These are phyloP conservation scores for Lepidotrigona ventralis DNA, from an alignment of 1,140 invertebrate species.

Conservation along the genomic window DNA sequence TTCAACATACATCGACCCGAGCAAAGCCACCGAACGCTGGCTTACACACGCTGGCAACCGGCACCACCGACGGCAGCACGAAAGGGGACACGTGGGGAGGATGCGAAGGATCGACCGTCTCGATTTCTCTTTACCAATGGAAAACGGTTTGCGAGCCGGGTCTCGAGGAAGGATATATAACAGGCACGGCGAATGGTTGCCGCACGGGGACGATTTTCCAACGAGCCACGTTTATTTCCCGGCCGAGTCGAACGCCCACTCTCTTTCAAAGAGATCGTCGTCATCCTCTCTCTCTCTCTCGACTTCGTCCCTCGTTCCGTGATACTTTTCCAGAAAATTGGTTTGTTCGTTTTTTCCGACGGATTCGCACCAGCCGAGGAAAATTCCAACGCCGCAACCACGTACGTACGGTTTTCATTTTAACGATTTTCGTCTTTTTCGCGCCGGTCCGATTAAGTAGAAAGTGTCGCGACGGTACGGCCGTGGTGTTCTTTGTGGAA, in stretches of 20 bases:
- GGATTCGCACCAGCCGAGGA: no score
- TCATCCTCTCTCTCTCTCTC: no score
- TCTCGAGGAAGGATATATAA: neutral
- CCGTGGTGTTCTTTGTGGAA: no score
- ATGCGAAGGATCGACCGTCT: slow-evolving; percentile 26
- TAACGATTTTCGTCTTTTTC: neutral
- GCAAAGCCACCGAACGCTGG: slow-evolving; percentile 20
- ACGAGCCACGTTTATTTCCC: slow-evolving; percentile 25
- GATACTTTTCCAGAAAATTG: slow-evolving; percentile 13
- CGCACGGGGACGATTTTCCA: slow-evolving; percentile 10
- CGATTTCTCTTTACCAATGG: slow-evolving; percentile 36
- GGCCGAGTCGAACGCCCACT: neutral
- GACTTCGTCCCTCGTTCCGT: neutral
- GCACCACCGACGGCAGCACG: neutral
- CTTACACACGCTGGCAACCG: slow-evolving; percentile 1
- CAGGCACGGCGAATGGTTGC: neutral
- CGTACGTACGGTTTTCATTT: neutral
- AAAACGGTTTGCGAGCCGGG: slow-evolving; percentile 30
- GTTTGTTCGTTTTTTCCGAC: neutral
- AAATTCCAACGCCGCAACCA: no score
- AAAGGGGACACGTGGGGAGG: neutral
- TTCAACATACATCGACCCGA: slow-evolving; percentile 3
- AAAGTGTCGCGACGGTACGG: neutral
- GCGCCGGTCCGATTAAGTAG: neutral
- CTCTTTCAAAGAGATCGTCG: neutral